phyloP scores from a whole-genome alignment of 2,113 vertebrate genomes.

The Caloenas nicobarica region DNA sequence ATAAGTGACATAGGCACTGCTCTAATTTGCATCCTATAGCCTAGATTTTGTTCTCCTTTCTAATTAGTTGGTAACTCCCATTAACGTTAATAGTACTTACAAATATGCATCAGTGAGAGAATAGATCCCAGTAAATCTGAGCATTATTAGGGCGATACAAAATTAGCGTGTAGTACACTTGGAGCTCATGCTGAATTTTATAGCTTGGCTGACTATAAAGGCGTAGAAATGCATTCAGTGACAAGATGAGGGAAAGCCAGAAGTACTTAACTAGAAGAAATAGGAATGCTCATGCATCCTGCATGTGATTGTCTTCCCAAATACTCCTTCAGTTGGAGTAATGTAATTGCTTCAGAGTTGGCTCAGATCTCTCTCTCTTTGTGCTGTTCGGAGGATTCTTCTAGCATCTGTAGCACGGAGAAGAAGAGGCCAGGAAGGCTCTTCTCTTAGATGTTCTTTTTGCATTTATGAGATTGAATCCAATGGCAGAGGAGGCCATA shows the following conservation, averaged over 20 bases:
- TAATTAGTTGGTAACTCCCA: constrained; percentile 72
- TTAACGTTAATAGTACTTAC: constrained; percentile 74
- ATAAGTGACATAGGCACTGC: constrained; percentile 36
- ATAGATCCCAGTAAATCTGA: constrained; percentile 68
- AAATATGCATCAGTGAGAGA: constrained; percentile 65
- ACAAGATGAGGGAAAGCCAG: constrained; percentile 42
- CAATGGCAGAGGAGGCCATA: neutral
- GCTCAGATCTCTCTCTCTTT: neutral
- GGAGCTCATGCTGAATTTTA: constrained; percentile 67
- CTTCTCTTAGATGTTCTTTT: neutral
- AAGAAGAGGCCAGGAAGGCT: neutral
- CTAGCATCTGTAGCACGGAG: neutral
- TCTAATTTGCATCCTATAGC: constrained; percentile 70
- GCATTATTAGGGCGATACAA: constrained; percentile 60
- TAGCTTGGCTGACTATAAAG: constrained; percentile 55
- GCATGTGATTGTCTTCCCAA: constrained; percentile 22
- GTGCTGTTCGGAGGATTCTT: neutral
- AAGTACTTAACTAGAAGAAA: constrained; percentile 48
- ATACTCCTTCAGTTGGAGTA: neutral
- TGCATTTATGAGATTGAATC: neutral
- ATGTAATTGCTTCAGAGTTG: neutral
- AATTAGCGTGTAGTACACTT: constrained; percentile 62
- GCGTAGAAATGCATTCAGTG: constrained; percentile 21
- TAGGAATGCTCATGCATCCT: constrained; percentile 18
- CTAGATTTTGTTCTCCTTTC: constrained; percentile 65